Conservation (phyloP, 2,888 invertebrate species). For the Xanthia togata region DNA sequence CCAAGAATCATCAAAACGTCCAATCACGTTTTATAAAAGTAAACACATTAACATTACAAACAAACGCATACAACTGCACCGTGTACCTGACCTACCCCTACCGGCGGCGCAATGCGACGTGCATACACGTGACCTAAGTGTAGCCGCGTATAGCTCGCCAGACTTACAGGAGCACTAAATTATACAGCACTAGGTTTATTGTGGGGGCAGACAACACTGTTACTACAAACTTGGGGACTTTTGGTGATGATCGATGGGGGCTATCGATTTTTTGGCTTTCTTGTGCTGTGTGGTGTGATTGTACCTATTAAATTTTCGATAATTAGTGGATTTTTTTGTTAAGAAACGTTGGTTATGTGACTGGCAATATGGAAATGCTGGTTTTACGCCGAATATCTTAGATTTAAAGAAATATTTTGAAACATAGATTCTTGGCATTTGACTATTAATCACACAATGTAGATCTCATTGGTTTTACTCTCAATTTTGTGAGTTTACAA, state of each 20-base stretch:
- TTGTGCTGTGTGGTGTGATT: neutral
- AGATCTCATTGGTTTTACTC: neutral
- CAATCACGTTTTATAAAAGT: constrained; percentile 6
- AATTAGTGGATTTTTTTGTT: neutral
- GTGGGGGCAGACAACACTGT: constrained; percentile 70
- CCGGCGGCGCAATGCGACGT: constrained; percentile 78
- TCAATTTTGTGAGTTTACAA: neutral
- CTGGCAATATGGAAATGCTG: neutral
- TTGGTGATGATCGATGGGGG: constrained; percentile 28
- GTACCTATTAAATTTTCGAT: neutral
- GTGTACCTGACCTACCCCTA: constrained; percentile 82
- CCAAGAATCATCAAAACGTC: neutral
- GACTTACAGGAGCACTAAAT: constrained; percentile 82
- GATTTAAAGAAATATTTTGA: neutral
- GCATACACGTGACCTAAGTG: constrained; percentile 55
- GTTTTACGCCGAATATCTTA: neutral
- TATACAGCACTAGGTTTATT: constrained; percentile 85
- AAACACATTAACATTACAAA: constrained; percentile 26
- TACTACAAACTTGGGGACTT: constrained; percentile 72
- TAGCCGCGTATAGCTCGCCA: constrained; percentile 71
- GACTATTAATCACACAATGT: neutral
- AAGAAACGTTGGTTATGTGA: too few relatives aligned
- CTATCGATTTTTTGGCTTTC: constrained; percentile 41
- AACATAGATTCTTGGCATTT: neutral
- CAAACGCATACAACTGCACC: constrained; percentile 62